phyloP scores from a whole-genome alignment of 2,888 invertebrate genomes.

The Sarcophaga rosellei region DNA sequence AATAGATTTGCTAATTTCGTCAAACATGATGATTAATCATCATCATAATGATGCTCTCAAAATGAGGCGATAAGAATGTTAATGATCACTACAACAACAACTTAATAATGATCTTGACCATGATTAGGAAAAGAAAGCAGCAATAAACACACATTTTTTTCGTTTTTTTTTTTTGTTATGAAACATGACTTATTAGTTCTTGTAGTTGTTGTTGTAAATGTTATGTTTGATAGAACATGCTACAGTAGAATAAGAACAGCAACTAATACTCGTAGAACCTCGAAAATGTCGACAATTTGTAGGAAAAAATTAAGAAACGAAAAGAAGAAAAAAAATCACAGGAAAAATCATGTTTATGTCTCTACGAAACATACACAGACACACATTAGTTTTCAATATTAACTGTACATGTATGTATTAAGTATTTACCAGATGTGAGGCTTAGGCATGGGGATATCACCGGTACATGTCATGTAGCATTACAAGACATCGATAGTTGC shows the following conservation, averaged over 20 bases:
- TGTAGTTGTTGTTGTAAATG: conserved; percentile 8
- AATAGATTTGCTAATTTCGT: no score
- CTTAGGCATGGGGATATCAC: not conserved
- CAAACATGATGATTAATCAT: no score
- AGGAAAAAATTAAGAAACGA: not conserved
- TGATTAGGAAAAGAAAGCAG: not conserved
- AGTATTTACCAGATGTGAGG: not conserved
- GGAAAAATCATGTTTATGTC: not conserved
- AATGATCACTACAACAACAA: not conserved
- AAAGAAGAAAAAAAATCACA: not conserved
- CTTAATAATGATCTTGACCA: not conserved
- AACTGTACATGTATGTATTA: not conserved
- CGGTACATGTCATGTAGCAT: not conserved
- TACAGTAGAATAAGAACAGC: not conserved
- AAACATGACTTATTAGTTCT: conserved; percentile 34
- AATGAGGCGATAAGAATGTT: not conserved
- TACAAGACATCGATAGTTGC: not conserved
- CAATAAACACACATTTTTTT: not conserved
- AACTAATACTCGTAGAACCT: not conserved
- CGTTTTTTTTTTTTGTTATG: conserved; percentile 6
- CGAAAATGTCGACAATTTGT: conserved; percentile 25
- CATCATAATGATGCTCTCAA: not conserved
- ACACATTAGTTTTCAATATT: not conserved
- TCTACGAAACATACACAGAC: not conserved
- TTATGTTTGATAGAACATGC: not conserved